phyloP scores from a whole-genome alignment of 2,888 invertebrate species.

The Tiliacea citrago region DNA sequence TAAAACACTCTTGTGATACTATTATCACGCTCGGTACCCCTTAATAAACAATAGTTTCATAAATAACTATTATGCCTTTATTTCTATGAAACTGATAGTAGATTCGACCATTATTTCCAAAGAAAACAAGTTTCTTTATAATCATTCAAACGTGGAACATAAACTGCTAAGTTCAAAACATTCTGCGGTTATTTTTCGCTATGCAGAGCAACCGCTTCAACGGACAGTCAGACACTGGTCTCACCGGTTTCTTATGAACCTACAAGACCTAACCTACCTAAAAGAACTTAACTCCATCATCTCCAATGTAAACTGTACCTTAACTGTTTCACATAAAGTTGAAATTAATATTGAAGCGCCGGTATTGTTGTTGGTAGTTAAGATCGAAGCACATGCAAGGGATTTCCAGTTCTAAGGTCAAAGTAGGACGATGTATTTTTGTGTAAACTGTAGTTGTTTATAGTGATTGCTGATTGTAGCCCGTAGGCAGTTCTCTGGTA shows the following conservation, averaged over 20 bases:
- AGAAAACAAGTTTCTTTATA: constrained; percentile 2
- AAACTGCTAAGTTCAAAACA: constrained; percentile 72
- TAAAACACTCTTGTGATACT: no score
- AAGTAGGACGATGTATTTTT: constrained; percentile 67
- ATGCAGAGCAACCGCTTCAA: constrained; percentile 77
- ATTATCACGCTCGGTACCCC: no score
- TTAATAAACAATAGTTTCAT: no score
- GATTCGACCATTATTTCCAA: background rate
- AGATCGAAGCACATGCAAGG: constrained; percentile 16
- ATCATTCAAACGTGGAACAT: constrained; percentile 23
- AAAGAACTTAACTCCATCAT: constrained; percentile 64
- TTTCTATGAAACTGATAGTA: background rate
- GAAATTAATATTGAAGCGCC: background rate
- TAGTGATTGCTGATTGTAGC: constrained; percentile 72
- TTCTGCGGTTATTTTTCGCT: constrained; percentile 81
- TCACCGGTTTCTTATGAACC: constrained; percentile 78
- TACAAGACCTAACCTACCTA: constrained; percentile 26
- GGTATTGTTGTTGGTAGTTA: constrained; percentile 28
- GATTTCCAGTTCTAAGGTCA: constrained; percentile 64
- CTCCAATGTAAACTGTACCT: constrained; percentile 56
- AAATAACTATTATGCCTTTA: no score
- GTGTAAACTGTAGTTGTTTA: constrained; percentile 21
- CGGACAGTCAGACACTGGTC: constrained; percentile 82
- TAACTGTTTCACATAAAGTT: constrained; percentile 35
- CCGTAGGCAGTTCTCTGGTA: constrained; percentile 74